These are phyloP conservation scores for Engraulis encrasicolus DNA, from an alignment of 2,113 vertebrate species.

Conservation along the genomic window DNA sequence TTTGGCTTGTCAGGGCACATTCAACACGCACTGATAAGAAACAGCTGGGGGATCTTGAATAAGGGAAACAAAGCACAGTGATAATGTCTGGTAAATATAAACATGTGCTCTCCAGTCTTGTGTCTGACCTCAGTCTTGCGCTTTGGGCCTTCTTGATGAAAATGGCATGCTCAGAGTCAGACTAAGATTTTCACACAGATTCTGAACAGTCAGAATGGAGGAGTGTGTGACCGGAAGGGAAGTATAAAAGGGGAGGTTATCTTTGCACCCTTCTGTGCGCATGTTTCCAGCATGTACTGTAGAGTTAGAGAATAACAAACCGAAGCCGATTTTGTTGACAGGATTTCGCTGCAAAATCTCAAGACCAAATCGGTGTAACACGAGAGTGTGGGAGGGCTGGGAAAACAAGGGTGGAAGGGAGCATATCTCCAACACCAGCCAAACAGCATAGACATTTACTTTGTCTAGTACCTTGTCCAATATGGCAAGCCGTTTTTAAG, in stretches of 20 bases:
- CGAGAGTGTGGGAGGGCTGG: not conserved
- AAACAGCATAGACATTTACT: no score
- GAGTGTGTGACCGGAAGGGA: not conserved
- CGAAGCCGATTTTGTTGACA: not conserved
- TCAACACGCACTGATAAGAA: constrained; percentile 24
- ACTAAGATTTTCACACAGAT: not conserved
- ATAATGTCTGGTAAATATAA: constrained; percentile 18
- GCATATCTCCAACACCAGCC: no score
- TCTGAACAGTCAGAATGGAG: not conserved
- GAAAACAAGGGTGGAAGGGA: not conserved
- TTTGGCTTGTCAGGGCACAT: constrained; percentile 25
- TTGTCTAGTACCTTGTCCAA: no score
- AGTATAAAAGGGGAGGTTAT: not conserved
- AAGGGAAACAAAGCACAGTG: not conserved
- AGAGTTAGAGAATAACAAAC: not conserved
- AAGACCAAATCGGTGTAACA: not conserved
- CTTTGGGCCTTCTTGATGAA: not conserved
- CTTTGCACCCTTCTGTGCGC: not conserved
- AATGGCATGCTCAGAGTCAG: not conserved
- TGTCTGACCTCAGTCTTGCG: not conserved
- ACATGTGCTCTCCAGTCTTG: constrained; percentile 2
- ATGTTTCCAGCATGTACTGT: not conserved
- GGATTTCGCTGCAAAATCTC: not conserved
- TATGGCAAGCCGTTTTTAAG: no score
- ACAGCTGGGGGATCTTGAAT: constrained; percentile 12